phyloP scores from a whole-genome alignment of 1,140 invertebrate genomes.

The Platorchestia sp. region DNA sequence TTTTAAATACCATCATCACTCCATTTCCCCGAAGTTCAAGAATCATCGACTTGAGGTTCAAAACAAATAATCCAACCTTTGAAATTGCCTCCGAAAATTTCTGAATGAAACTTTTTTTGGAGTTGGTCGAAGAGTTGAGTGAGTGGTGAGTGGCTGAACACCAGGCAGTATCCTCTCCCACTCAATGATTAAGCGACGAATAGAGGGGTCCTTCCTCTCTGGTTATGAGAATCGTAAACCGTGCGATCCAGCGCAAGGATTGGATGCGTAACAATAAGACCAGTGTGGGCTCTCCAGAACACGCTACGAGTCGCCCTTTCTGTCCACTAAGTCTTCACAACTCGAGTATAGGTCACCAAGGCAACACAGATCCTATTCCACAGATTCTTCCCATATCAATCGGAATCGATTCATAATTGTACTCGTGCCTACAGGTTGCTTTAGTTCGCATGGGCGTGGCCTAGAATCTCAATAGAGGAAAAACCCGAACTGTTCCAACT shows the following conservation, averaged over 20 bases:
- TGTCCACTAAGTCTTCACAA: slow-evolving; percentile 51
- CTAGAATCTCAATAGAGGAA: not conserved
- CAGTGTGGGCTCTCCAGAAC: slow-evolving; percentile 59
- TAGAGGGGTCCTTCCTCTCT: slow-evolving; percentile 66
- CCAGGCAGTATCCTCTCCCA: slow-evolving; percentile 66
- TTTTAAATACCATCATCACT: not conserved
- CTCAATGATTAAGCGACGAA: slow-evolving; percentile 68
- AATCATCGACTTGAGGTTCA: not conserved
- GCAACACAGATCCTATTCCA: slow-evolving; percentile 45
- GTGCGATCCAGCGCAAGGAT: slow-evolving; percentile 68
- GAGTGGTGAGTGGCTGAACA: slow-evolving; percentile 66
- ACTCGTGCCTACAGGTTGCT: not conserved
- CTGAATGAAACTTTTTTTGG: slow-evolving; percentile 16
- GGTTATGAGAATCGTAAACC: slow-evolving; percentile 68
- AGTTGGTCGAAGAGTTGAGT: slow-evolving; percentile 43
- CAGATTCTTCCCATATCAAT: not conserved
- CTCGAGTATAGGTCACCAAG: slow-evolving; percentile 48
- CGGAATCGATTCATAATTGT: slow-evolving; percentile 26
- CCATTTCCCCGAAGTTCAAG: not conserved
- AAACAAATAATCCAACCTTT: not conserved
- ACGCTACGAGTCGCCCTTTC: slow-evolving; percentile 32
- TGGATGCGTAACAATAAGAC: slow-evolving; percentile 68
- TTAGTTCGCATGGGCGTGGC: slow-evolving; percentile 3
- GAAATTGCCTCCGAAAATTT: not conserved
- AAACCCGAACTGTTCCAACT: not conserved